Evolutionary conservation across 2,888 invertebrate species (phyloP).

Genomic region (Stramonita haemastoma): DNA sequence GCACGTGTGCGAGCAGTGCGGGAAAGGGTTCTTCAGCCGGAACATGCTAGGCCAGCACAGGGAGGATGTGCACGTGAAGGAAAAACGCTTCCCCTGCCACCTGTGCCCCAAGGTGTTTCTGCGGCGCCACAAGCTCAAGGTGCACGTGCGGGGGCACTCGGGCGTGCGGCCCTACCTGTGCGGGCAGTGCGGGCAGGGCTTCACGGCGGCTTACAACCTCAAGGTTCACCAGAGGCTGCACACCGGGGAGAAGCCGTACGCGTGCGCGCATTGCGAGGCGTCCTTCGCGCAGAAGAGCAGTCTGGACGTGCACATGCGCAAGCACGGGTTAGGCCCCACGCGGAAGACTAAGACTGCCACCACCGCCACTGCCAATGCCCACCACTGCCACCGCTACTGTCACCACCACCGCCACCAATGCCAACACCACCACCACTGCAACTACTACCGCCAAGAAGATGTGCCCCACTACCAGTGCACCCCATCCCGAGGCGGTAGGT

Average conservation of each 20-base stretch:
- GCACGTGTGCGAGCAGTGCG: slow-evolving; percentile 28
- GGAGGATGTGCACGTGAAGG: slow-evolving; percentile 36
- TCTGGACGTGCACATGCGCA: slow-evolving; percentile 38
- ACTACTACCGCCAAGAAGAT: not conserved
- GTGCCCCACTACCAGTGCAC: no score
- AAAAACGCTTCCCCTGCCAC: slow-evolving; percentile 3
- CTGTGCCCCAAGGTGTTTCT: slow-evolving; percentile 23
- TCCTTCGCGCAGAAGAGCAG: slow-evolving; percentile 40
- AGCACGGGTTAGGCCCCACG: not conserved
- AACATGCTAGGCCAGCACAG: slow-evolving; percentile 36
- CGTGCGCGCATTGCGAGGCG: slow-evolving; percentile 34
- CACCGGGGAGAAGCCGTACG: slow-evolving; percentile 34
- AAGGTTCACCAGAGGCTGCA: slow-evolving; percentile 23
- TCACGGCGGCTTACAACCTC: slow-evolving; percentile 25
- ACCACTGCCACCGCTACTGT: no score
- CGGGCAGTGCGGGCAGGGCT: slow-evolving; percentile 28
- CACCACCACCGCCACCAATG: not conserved
- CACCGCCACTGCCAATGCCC: not conserved
- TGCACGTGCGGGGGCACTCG: slow-evolving; percentile 19
- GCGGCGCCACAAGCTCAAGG: not conserved
- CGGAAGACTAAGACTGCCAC: not conserved
- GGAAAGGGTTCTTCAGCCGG: slow-evolving; percentile 14
- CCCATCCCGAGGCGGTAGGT: no score
- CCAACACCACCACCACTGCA: not conserved
- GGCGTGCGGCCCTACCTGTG: slow-evolving; percentile 22